These are phyloP conservation scores for Ciconia maguari DNA, from an alignment of 2,113 vertebrate genomes.

Conservation along the genomic window DNA sequence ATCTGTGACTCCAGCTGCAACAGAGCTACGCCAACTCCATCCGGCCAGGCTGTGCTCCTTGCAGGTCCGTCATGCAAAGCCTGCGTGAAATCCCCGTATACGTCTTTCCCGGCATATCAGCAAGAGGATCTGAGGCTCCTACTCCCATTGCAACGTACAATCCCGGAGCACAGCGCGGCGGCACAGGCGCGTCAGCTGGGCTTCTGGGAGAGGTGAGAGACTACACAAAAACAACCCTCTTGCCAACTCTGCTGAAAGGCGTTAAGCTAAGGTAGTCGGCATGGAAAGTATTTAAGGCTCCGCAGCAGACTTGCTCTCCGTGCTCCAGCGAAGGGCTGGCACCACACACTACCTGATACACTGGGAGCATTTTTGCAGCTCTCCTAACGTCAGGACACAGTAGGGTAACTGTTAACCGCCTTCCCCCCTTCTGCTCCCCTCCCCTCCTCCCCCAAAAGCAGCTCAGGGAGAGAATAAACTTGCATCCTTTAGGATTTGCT, in stretches of 20 bases:
- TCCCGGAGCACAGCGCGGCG: background rate
- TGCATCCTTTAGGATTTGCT: constrained; percentile 1
- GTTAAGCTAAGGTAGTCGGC: constrained; percentile 35
- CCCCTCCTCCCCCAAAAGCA: background rate
- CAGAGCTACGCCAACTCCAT: background rate
- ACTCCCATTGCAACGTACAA: constrained; percentile 28
- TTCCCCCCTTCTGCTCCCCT: constrained; percentile 4
- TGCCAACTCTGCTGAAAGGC: constrained; percentile 65
- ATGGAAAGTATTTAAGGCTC: constrained; percentile 64
- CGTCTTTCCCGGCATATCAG: constrained; percentile 10
- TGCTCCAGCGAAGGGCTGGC: constrained; percentile 49
- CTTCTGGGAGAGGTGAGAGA: constrained; percentile 53
- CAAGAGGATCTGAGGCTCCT: constrained; percentile 40
- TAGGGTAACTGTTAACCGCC: constrained; percentile 41
- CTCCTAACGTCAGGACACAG: constrained; percentile 33
- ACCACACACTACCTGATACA: constrained; percentile 36
- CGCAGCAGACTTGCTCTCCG: constrained; percentile 42
- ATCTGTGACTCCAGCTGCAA: background rate
- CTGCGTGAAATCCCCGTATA: background rate
- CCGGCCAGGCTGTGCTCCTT: background rate
- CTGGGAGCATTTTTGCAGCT: constrained; percentile 64
- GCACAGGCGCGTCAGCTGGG: constrained; percentile 36
- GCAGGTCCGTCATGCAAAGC: background rate
- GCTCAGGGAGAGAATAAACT: background rate
- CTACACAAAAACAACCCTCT: constrained; percentile 60